Base-by-base conservation (phyloP, 2,113 vertebrate genomes). In the Ailuropoda melanoleuca region DNA sequence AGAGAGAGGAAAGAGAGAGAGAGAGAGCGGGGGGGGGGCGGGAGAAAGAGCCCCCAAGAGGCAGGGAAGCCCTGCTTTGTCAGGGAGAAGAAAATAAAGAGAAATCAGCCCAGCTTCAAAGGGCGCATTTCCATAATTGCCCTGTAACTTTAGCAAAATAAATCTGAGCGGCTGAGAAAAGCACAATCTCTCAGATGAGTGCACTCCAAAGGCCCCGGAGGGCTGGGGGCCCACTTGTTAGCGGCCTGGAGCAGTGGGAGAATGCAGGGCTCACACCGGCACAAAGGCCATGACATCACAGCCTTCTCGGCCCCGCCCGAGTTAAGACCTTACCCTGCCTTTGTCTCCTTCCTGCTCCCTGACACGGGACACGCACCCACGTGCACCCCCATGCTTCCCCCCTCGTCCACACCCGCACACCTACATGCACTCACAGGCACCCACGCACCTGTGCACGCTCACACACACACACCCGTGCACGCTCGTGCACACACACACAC, bases 111-210 rank as follows among this genome's bases (percentile, higher is more conserved):
- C 77, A 34, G 99, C 99, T 99, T 99, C 99, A 99, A 99, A 99
- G 99, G 99, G 97, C 78, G 60, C 99, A 99, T 99, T 99, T 99
- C 99, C 99, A 99, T 99, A 99, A 99, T 99, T 99, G 99, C 99
- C 99, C 99, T 99, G 99, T 99, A 99, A 99, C 99, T 99, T 98
- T 98, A 99, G 99, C 98, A 99, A 99, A 99, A 99, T 99, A 99
- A 99, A 99, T 99, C 99, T 99, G 99, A 99, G 99, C 98, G 98
- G 98, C 99, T 99, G 99, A 99, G 99, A 99, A 99, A 99, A 99
- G 99, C 99, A 60, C 99, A 99, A 99, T 99, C 99, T 99, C 99
- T 99, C 99, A 99, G 99, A 99, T 99, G 99, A 99, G 98, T 99
- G 99, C 99, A 99, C 99, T 99, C 99, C 99, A 99, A 99, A 99